Base-by-base conservation (phyloP, 2,888 invertebrate genomes). In the Cyrtodaria siliqua region DNA sequence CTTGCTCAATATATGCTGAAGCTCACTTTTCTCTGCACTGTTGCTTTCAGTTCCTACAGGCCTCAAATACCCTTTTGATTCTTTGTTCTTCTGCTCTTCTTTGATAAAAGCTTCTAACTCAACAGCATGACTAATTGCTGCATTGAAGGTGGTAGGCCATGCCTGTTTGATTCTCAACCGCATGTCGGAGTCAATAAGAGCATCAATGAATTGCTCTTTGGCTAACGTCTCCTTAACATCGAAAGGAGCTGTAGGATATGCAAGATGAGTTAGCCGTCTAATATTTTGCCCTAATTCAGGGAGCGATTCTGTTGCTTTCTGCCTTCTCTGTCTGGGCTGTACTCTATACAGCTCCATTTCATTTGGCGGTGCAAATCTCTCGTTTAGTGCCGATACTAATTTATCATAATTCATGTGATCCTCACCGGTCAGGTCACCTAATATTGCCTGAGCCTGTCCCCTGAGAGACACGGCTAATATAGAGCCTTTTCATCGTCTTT, bases 401-500 rank as follows among this genome's bases (percentile, higher is more conserved):
- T 52, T 6, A 26, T 27, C 27, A 52, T 52, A 52, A 16, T 12
- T 52, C 53, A 52, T 52, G 6, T 24, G 20, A 23, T 4, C 23
- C 33, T 20, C 24, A 6, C 50, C 44, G 4, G 42, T 14, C 20
- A 61, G 20, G 18, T 75, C 42, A 1, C 75, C 64, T 4, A 75
- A 47, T 3, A 69, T 60, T 2, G 29, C 63, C 26, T 70, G 70
- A 26, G 64, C 53, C 23, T 60, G 50, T n/a, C 57, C 67, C 4
- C 76, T 20, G 1, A 71, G 33, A 1, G 55, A 61, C 1, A 71
- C 59, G 0, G 67, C 64, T 24, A 77, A 44, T 44, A 44, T n/a
- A 71, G 52, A 14, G 56, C 71, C 38, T 76, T 76, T n/a, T 62
- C 52, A 26, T 40, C 33, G n/a, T 61, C 38, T 2, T 49, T 26